Conservation (phyloP, 2,113 vertebrate species). For the Petrocephalus zakoni region DNA sequence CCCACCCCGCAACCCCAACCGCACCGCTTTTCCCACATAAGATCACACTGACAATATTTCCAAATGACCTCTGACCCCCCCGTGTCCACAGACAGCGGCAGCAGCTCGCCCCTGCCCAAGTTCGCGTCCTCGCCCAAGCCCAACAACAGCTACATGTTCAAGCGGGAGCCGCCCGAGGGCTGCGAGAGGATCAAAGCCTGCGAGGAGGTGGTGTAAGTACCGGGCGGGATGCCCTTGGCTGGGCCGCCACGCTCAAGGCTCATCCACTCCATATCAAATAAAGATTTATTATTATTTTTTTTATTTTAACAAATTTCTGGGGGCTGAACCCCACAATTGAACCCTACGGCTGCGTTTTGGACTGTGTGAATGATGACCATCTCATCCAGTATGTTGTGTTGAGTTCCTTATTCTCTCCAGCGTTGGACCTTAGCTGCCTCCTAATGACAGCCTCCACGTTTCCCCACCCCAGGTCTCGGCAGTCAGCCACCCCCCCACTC, state of each 20-base stretch:
- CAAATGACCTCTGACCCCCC: slow-evolving; percentile 29
- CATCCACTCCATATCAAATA: background rate
- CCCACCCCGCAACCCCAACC: background rate
- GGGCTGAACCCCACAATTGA: background rate
- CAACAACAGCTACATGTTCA: slow-evolving; percentile 99
- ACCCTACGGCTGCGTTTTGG: background rate
- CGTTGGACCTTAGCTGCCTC: background rate
- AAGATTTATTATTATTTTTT: background rate
- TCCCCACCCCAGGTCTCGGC: slow-evolving; percentile 71
- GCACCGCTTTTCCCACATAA: background rate
- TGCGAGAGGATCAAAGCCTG: slow-evolving; percentile 99
- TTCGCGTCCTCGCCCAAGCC: slow-evolving; percentile 98
- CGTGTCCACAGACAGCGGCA: slow-evolving; percentile 88
- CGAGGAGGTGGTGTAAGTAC: slow-evolving; percentile 90
- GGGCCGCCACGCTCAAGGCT: background rate
- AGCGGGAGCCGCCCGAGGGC: slow-evolving; percentile 97
- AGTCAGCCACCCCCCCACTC: slow-evolving; percentile 76
- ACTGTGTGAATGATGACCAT: background rate
- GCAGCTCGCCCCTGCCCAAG: slow-evolving; percentile 96
- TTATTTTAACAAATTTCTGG: background rate
- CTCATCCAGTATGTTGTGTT: background rate
- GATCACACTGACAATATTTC: background rate
- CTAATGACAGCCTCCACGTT: slow-evolving; percentile 6
- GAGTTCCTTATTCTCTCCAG: background rate
- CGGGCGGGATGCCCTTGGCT: background rate